phyloP scores from a whole-genome alignment of 2,797 vertebrate species.

The Myripristis murdjan region DNA sequence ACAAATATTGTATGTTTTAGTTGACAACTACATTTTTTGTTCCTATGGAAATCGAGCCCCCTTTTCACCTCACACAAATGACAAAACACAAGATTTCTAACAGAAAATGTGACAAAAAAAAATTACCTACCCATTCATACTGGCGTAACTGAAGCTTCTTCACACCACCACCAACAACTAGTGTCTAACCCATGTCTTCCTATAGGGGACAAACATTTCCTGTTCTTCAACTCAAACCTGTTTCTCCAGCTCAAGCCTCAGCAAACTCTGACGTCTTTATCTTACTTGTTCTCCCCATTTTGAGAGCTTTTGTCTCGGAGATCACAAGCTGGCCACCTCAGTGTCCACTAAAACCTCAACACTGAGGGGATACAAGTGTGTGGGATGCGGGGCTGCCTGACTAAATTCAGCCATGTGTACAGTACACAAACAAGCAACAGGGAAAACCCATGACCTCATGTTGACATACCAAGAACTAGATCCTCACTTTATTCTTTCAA shows the following conservation, averaged over 20 bases:
- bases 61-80: slow-evolving; percentile 14
- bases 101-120: slow-evolving; percentile 24
- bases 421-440: slow-evolving; percentile 9
- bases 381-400: neutral
- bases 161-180: slow-evolving; percentile 28
- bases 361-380: neutral
- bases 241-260: slow-evolving; percentile 71
- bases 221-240: slow-evolving; percentile 85
- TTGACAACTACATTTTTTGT: neutral
- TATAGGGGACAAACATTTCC: slow-evolving; percentile 69
- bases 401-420: neutral
- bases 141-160: slow-evolving; percentile 25
- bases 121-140: slow-evolving; percentile 63
- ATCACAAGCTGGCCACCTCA: neutral
- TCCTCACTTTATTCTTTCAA: neutral
- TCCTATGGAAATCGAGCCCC: slow-evolving; percentile 4
- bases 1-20: neutral
- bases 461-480: neutral
- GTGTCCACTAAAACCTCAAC: neutral
- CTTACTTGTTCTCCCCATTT: slow-evolving; percentile 5
- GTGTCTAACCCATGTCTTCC: slow-evolving; percentile 28
- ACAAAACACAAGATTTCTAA: neutral
- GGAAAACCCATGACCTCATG: slow-evolving; percentile 26
- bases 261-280: slow-evolving; percentile 39
- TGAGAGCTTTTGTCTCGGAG: neutral